Base-by-base conservation (phyloP, 2,888 invertebrate species). In the Calliphora vomitoria region DNA sequence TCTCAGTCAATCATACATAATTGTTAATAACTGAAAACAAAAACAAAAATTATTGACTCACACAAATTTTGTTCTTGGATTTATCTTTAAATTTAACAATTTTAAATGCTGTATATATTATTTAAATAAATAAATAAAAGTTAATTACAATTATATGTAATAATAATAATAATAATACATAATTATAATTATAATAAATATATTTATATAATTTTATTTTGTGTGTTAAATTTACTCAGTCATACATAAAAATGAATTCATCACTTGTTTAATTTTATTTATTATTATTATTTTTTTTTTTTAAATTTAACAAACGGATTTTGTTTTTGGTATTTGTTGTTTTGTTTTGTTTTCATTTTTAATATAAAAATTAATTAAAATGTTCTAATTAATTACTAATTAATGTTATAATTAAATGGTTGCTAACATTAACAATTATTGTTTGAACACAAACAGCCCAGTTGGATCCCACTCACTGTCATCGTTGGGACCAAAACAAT, bases 401-500 rank as follows among this genome's bases (percentile, higher is more conserved):
- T 85, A 87, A 78, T 82, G 62, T 84, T 87, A 87, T 69, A 87
- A 78, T 87, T 87, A 85, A 87, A 87, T 85, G 85, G 75, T 87
- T 85, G 60, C 85, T 87, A 87, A 85, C 87, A 85, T 82, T 87
- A 87, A 87, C 87, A 87, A 92, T 93, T 93, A 94, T 92, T 94
- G 94, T 90, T 94, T 94, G 89, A 94, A 94, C 90, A 93, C 92
- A 89, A 94, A 94, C 80, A 94, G 91, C 15, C 95, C 95, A 66
- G 94, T 94, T 20, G 95, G 95, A 92, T 96, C 96, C 96, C 96
- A 96, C 91, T 96, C 96, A 25, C 95, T 95, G 83, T 96, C 95
- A 86, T 96, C 96, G 25, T 95, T 94, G 0, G 96, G 95, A 0
- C 96, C 97, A 92, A 97, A 97, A 91, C 97, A 97, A 86, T 97